Conservation (phyloP, 2,888 invertebrate genomes). For the Stenodema calcarata region DNA sequence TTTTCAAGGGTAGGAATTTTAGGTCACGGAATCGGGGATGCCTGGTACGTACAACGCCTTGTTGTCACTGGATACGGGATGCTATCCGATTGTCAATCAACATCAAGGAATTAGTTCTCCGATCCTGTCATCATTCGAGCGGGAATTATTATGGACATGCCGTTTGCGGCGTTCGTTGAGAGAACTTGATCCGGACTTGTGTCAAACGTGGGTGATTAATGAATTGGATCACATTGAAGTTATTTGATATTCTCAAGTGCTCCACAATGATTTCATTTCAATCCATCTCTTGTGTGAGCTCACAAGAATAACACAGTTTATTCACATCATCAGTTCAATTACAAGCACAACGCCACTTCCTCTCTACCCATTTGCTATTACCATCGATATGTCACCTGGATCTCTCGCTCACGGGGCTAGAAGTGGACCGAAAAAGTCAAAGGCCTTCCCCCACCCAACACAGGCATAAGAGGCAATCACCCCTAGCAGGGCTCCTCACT, state of each 20-base stretch:
- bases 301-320: no score
- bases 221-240: neutral
- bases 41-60: neutral
- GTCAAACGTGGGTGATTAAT: neutral
- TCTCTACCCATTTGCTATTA: no score
- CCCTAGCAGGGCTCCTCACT: no score
- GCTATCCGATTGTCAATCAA: neutral
- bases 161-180: neutral
- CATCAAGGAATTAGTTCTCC: neutral
- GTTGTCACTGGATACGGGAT: neutral
- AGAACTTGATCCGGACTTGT: neutral
- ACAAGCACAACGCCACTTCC: no score
- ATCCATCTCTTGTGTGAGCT: no score
- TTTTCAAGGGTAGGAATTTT: neutral
- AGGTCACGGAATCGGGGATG: neutral
- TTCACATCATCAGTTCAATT: no score
- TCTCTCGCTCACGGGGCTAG: no score
- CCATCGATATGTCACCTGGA: no score
- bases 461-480: no score
- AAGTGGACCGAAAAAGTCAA: no score
- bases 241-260: neutral
- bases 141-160: neutral
- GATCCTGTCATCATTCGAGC: neutral
- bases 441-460: no score
- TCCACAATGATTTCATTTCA: neutral